Evolutionary conservation across 2,113 vertebrate genomes (phyloP).

Genomic region (Zosterops pallidus): DNA sequence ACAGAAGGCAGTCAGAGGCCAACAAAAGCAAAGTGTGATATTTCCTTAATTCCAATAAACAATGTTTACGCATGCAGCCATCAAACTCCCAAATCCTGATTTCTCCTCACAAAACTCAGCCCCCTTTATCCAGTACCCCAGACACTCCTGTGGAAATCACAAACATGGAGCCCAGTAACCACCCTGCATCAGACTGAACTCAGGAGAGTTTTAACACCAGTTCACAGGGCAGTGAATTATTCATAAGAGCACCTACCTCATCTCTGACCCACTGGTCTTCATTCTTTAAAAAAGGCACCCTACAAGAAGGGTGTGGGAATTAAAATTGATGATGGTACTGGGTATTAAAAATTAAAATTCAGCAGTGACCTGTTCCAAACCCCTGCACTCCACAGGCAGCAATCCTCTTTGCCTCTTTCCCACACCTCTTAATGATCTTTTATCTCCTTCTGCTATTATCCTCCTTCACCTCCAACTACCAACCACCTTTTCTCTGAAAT

Average conservation of each 20-base stretch:
- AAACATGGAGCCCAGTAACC: fast-evolving
- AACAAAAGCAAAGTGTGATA: background rate
- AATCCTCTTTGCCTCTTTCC: background rate
- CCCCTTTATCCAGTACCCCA: background rate
- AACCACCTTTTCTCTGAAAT: background rate
- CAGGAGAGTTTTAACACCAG: background rate
- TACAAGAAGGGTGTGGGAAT: background rate
- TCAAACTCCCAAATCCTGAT: background rate
- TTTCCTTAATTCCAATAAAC: background rate
- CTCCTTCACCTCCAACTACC: background rate
- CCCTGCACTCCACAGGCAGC: background rate
- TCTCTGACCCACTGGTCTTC: background rate
- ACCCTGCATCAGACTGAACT: background rate
- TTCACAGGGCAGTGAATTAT: background rate
- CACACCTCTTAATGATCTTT: background rate
- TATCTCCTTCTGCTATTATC: background rate
- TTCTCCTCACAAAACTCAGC: background rate
- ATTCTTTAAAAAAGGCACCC: background rate
- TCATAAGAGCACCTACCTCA: background rate
- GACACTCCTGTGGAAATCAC: background rate
- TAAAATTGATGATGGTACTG: background rate
- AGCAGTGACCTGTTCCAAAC: background rate
- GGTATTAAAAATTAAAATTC: background rate
- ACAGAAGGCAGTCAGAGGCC: background rate
- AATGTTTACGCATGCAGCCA: background rate